Base-by-base conservation (phyloP, 2,888 invertebrate species). In the Colletes collaris region DNA sequence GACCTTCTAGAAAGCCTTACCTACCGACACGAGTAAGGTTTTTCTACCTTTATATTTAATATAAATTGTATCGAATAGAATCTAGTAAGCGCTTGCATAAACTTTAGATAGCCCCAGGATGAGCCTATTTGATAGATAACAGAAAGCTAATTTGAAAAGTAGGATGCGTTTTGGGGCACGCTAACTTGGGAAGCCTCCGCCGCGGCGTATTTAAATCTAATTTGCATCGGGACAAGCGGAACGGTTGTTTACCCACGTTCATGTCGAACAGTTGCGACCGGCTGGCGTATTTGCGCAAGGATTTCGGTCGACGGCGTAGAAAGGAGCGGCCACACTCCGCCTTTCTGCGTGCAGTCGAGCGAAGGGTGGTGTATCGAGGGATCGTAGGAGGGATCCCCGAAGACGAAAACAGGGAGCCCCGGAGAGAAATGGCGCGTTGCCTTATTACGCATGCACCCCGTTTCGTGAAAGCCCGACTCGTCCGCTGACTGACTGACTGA, bases 371-470 rank as follows among this genome's bases (percentile, higher is more conserved):
- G 79, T 46, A 70, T 76, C 58, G 65, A 67, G 81, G 81, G 76
- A 72, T 76, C 79, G 85, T 85, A 85, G 85, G 85, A 85, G 83
- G 85, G 85, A 83, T 77, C 68, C 68, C 76, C 67, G 58, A 76
- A 65, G 75, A 50, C 13, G 55, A 35, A 78, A 87, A 76, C 83
- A 78, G 84, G 76, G 85, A 77, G 81, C 75, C 27, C 16, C 16
- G 16, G 27, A 27, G 85, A 83, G 86, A 88, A 88, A 88, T 81
- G 86, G 85, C 86, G 83, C 83, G 85, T 86, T 73, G 70, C 83
- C 89, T 92, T 88, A 90, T 92, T 92, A 91, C 86, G 88, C 89
- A 92, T 92, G 91, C 90, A 92, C 90, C 92, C 90, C 85, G 63
- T 52, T 53, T 44, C 13, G 68, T 70, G 55, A 78, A 81, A 78